A percentile compares a stretch with the other conserved stretches of the same genome.
phyloP scores from a whole-genome alignment of 1,140 invertebrate species.

The Bombus waltoni region DNA sequence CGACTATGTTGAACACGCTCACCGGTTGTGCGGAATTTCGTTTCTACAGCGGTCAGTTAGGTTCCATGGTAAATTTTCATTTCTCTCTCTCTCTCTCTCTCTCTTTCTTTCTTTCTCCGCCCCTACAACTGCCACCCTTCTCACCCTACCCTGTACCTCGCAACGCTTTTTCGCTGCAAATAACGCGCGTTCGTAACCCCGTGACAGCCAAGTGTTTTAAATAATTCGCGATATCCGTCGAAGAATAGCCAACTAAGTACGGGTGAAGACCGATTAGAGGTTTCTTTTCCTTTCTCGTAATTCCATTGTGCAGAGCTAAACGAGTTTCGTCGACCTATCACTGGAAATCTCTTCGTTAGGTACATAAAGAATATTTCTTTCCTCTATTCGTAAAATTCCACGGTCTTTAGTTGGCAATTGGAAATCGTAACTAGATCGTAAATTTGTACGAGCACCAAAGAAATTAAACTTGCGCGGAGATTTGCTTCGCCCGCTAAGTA shows the following conservation, averaged over 20 bases:
- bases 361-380: background rate
- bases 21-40: conserved; percentile 63
- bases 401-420: background rate
- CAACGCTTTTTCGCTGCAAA: conserved; percentile 13
- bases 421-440: background rate
- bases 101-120: background rate
- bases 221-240: conserved; percentile 42
- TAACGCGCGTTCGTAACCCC: conserved; percentile 46
- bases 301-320: background rate
- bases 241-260: background rate
- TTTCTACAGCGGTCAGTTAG: conserved; percentile 51
- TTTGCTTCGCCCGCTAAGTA: no score
- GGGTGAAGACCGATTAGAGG: background rate
- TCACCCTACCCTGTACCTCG: no score
- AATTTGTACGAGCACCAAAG: background rate
- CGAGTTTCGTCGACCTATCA: no score
- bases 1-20: conserved; percentile 68
- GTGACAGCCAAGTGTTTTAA: conserved; percentile 24
- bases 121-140: background rate
- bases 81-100: background rate
- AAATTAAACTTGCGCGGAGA: no score
- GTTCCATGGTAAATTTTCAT: conserved; percentile 59
- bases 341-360: background rate
- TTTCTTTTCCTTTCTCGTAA: background rate
- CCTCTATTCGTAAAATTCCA: background rate